phyloP scores from a whole-genome alignment of 2,888 invertebrate genomes.

The Phragmatobia fuliginosa region DNA sequence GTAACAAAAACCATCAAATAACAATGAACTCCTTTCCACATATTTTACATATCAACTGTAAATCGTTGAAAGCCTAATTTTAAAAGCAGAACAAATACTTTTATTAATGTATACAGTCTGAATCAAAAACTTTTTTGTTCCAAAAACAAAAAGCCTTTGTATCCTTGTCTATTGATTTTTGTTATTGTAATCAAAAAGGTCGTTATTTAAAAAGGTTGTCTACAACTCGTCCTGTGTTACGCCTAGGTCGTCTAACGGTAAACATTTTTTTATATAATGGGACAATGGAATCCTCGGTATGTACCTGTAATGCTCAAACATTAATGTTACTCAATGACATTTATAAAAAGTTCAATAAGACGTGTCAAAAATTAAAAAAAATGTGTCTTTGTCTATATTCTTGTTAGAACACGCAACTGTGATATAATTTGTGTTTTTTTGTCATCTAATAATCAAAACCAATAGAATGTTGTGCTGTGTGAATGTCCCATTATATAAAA shows the following conservation, averaged over 20 bases:
- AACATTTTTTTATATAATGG: conserved; percentile 60
- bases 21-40: conserved; percentile 24
- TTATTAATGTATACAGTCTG: conserved; percentile 35
- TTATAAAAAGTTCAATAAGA: conserved; percentile 32
- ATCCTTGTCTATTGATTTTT: conserved; percentile 1
- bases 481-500: conserved; percentile 75
- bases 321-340: conserved; percentile 34
- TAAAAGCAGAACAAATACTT: conserved; percentile 18
- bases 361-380: conserved; percentile 31
- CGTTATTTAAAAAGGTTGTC: conserved; percentile 8
- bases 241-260: conserved; percentile 32
- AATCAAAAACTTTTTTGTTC: neutral
- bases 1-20: conserved; percentile 36
- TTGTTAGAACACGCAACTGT: conserved; percentile 32
- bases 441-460: conserved; percentile 30
- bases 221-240: conserved; percentile 10
- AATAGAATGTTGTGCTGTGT: conserved; percentile 42
- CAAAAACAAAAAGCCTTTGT: conserved; percentile 3
- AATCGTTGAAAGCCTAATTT: conserved; percentile 32
- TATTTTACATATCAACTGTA: conserved; percentile 30
- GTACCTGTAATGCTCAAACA: conserved; percentile 44
- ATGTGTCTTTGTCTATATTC: conserved; percentile 29
- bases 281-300: conserved; percentile 45
- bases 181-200: neutral
- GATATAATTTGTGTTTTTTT: conserved; percentile 29